These are phyloP conservation scores for Tanypteryx hageni DNA, from an alignment of 2,888 invertebrate genomes.

Conservation along the genomic window DNA sequence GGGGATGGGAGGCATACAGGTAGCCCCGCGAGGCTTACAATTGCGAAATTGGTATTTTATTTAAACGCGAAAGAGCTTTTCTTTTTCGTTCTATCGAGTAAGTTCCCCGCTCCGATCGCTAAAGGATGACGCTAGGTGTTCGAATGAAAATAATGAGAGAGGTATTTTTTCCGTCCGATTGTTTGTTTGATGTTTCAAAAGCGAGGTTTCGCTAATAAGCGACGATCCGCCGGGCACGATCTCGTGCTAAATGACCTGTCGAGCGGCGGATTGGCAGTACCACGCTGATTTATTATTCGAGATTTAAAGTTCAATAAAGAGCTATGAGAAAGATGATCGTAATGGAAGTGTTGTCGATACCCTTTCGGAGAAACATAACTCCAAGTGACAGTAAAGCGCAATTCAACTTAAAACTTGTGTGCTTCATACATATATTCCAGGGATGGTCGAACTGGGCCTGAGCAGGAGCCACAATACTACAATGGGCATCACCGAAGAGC, in stretches of 20 bases:
- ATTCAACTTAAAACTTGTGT: no score
- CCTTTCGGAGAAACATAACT: not conserved
- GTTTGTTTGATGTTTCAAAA: not conserved
- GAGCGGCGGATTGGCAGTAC: not conserved
- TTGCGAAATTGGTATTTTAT: not conserved
- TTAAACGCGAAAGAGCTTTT: no score
- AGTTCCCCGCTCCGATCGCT: not conserved
- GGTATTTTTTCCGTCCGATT: not conserved
- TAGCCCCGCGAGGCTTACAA: not conserved
- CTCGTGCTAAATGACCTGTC: not conserved
- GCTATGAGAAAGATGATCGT: not conserved
- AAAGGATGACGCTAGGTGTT: not conserved
- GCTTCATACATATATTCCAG: no score
- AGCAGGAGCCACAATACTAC: no score
- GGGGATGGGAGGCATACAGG: not conserved
- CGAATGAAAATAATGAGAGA: not conserved
- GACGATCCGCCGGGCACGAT: not conserved
- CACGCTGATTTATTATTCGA: not conserved
- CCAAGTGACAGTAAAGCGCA: not conserved
- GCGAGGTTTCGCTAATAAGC: constrained; percentile 11
- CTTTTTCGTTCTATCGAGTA: not conserved
- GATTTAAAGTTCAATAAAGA: not conserved
- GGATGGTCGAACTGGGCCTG: no score
- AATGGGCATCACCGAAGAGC: no score
- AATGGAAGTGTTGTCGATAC: not conserved